phyloP scores from a whole-genome alignment of 2,113 vertebrate species.

The Antechinus stuartii region DNA sequence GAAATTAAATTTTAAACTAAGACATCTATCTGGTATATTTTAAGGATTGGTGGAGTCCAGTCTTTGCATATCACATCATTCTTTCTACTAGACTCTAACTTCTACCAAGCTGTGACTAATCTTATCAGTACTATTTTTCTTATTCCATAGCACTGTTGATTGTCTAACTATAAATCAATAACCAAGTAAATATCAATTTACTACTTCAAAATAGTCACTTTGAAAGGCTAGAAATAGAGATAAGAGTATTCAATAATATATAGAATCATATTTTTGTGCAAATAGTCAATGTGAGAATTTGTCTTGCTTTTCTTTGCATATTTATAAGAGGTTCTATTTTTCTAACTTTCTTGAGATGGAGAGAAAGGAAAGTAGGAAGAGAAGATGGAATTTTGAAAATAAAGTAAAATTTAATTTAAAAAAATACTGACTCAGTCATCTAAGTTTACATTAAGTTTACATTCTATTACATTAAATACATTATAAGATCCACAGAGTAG shows the following conservation, averaged over 20 bases:
- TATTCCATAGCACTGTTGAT: neutral
- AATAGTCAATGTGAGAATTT: neutral
- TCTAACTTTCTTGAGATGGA: neutral
- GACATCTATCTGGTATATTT: neutral
- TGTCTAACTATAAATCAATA: neutral
- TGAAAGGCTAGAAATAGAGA: neutral
- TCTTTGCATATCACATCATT: neutral
- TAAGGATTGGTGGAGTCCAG: neutral
- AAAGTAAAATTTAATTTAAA: constrained; percentile 2
- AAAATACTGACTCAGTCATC: neutral
- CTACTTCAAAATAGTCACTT: neutral
- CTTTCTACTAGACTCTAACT: neutral
- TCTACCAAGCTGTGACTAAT: neutral
- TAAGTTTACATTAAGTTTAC: no score
- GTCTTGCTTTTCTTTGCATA: neutral
- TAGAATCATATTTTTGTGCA: neutral
- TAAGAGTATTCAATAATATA: neutral
- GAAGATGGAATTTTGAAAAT: neutral
- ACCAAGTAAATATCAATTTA: neutral
- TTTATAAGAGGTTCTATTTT: neutral
- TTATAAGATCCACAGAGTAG: neutral
- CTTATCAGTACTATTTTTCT: neutral
- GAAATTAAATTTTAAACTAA: neutral
- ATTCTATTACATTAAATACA: neutral
- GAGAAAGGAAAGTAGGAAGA: neutral